Conservation (phyloP, 2,888 invertebrate genomes). For the Leucophora obtusa region DNA sequence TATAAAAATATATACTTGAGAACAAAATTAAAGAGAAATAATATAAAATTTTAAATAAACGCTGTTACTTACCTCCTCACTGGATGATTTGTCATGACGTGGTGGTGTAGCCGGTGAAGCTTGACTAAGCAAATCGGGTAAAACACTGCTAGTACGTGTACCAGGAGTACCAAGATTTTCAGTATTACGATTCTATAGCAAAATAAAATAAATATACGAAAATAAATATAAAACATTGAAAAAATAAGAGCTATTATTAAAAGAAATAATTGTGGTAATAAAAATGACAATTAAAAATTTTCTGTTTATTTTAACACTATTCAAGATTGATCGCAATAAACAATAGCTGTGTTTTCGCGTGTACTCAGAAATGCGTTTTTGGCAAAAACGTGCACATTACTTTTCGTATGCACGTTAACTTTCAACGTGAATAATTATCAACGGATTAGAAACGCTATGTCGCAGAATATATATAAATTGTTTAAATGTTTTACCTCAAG, state of each 20-base stretch:
- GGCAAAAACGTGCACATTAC: no score
- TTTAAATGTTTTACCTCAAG: no score
- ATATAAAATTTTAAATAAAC: conserved; percentile 3
- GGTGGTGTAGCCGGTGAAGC: conserved; percentile 91
- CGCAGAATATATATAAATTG: no score
- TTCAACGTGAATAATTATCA: no score
- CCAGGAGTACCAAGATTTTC: conserved; percentile 82
- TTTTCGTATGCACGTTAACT: no score
- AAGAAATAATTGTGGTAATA: neutral
- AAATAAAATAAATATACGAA: neutral
- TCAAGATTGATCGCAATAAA: neutral
- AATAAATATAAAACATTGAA: no score
- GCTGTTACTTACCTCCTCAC: conserved; percentile 90
- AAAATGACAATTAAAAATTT: neutral
- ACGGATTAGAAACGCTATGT: no score
- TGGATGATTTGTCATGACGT: conserved; percentile 94
- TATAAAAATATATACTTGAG: conserved; percentile 1
- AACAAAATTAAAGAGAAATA: conserved; percentile 1
- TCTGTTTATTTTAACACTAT: neutral
- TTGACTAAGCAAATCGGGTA: conserved; percentile 96
- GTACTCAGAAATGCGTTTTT: no score
- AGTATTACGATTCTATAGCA: conserved; percentile 74
- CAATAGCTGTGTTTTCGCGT: no score
- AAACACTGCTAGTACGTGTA: conserved; percentile 93
- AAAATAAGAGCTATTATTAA: no score